These are phyloP conservation scores for Exephanes ischioxanthus DNA, from an alignment of 2,888 invertebrate species.

Conservation along the genomic window DNA sequence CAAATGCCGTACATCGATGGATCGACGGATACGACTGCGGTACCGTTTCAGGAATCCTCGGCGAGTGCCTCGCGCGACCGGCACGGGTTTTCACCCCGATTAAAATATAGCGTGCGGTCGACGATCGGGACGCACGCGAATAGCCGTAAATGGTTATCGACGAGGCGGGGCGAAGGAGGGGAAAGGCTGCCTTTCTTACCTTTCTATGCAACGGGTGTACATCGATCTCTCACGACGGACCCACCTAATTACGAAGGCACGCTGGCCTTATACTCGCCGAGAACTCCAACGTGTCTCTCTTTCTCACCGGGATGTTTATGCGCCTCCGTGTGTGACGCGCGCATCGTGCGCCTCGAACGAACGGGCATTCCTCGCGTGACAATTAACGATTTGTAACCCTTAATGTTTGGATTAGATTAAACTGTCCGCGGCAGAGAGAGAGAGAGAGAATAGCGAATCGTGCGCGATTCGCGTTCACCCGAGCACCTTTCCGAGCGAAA, in stretches of 20 bases:
- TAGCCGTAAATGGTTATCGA: constrained; percentile 54
- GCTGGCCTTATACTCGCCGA: constrained; percentile 28
- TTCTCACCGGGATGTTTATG: constrained; percentile 10
- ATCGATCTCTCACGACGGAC: constrained; percentile 58
- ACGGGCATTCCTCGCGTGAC: constrained; percentile 79
- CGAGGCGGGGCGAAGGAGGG: constrained; percentile 20
- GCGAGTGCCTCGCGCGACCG: neutral
- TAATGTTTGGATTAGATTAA: constrained; percentile 80
- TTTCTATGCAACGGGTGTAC: constrained; percentile 32
- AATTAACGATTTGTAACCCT: constrained; percentile 82
- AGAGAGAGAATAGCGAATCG: constrained; percentile 28
- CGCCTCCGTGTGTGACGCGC: constrained; percentile 27
- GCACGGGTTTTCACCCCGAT: constrained; percentile 36
- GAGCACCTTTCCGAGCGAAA: constrained; percentile 42
- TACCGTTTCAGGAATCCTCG: neutral
- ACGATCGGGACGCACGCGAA: constrained; percentile 48
- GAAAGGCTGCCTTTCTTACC: constrained; percentile 14
- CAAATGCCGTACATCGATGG: neutral
- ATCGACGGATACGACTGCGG: neutral
- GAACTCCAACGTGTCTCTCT: constrained; percentile 7
- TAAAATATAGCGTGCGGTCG: constrained; percentile 46
- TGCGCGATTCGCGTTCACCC: constrained; percentile 25
- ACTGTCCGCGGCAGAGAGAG: constrained; percentile 50
- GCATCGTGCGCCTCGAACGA: constrained; percentile 68
- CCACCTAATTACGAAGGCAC: constrained; percentile 59